phyloP scores from a whole-genome alignment of 2,797 vertebrate species.

The Myotis planiceps region DNA sequence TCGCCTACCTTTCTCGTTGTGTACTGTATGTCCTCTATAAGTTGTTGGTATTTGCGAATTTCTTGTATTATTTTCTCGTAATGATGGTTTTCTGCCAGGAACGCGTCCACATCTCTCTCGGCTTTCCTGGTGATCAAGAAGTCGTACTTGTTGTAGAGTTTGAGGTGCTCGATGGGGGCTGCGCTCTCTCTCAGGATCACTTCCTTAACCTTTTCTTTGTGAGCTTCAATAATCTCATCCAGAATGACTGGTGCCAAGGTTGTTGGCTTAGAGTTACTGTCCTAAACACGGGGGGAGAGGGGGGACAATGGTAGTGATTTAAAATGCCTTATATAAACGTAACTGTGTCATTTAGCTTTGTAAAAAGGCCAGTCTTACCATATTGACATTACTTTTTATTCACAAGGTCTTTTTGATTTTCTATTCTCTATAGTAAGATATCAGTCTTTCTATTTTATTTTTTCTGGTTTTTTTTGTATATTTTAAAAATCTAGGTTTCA shows the following conservation, averaged over 20 bases:
- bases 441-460: background rate
- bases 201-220: slow-evolving; percentile 86
- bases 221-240: slow-evolving; percentile 88
- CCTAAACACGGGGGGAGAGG: slow-evolving; percentile 48
- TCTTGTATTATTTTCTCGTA: slow-evolving; percentile 91
- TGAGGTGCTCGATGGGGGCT: slow-evolving; percentile 88
- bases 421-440: background rate
- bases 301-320: background rate
- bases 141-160: slow-evolving; percentile 91
- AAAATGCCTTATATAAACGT: background rate
- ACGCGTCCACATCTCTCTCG: slow-evolving; percentile 88
- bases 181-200: slow-evolving; percentile 87
- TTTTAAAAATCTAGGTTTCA: slow-evolving; percentile 8
- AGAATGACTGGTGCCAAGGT: slow-evolving; percentile 91
- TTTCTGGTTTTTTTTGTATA: too few species aligned
- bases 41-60: slow-evolving; percentile 88
- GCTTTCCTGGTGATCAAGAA: slow-evolving; percentile 90
- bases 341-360: background rate
- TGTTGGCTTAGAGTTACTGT: slow-evolving; percentile 72
- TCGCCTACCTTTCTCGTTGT: slow-evolving; percentile 89
- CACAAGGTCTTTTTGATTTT: background rate
- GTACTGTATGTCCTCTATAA: slow-evolving; percentile 91
- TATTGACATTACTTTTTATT: background rate
- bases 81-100: slow-evolving; percentile 88
- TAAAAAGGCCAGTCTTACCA: background rate